A percentile compares a stretch with the other conserved stretches of the same genome.
phyloP scores from a whole-genome alignment of 2,797 vertebrate genomes.

The Enteromius anoplus region DNA sequence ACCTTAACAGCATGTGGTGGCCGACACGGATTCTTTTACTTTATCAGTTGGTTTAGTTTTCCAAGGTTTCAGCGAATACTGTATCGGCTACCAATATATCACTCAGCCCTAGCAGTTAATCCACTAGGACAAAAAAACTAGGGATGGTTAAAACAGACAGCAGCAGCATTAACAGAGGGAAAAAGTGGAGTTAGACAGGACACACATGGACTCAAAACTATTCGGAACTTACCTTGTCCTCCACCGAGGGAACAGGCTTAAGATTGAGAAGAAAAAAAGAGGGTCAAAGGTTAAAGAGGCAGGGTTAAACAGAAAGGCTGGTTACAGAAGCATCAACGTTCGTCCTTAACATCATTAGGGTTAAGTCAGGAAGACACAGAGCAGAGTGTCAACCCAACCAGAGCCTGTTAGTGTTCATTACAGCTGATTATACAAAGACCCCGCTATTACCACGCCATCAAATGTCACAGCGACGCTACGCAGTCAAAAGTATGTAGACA shows the following conservation, averaged over 20 bases:
- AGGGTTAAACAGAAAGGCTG: slow-evolving; percentile 46
- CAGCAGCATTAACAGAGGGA: slow-evolving; percentile 13
- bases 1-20: background rate
- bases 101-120: background rate
- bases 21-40: background rate
- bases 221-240: slow-evolving; percentile 89
- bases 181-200: background rate
- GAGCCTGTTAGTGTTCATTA: slow-evolving; percentile 32
- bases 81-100: background rate
- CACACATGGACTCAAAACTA: slow-evolving; percentile 60
- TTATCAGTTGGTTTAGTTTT: background rate
- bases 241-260: slow-evolving; percentile 91
- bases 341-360: background rate
- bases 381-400: background rate
- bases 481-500: slow-evolving; percentile 17
- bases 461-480: background rate
- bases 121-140: background rate
- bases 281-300: slow-evolving; percentile 78
- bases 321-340: slow-evolving; percentile 33
- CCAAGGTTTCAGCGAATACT: background rate
- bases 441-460: background rate
- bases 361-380: slow-evolving; percentile 23
- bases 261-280: slow-evolving; percentile 77
- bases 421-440: slow-evolving; percentile 5
- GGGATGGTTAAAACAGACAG: slow-evolving; percentile 1